Evolutionary conservation across 2,797 vertebrate species (phyloP).

Genomic region (Crypturellus tataupa): DNA sequence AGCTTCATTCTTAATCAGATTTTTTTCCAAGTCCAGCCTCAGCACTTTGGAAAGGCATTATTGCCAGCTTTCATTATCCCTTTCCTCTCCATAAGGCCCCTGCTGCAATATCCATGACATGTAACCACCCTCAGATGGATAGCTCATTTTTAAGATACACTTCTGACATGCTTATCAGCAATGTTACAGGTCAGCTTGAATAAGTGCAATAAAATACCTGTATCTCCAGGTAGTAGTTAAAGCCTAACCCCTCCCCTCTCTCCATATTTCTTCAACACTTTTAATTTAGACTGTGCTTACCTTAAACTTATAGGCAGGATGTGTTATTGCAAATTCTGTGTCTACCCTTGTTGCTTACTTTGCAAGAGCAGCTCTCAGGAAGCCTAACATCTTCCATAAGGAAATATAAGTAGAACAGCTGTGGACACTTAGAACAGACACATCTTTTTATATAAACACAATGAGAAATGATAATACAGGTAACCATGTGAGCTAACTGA

Average conservation of each 20-base stretch:
- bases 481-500: not conserved
- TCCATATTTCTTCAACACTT: not conserved
- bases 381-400: not conserved
- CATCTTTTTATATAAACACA: not conserved
- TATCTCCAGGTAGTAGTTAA: not conserved
- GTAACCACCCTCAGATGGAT: not conserved
- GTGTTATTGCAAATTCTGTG: not conserved
- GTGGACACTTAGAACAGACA: rapidly evolving
- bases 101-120: not conserved
- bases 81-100: not conserved
- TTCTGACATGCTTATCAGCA: not conserved
- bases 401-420: not conserved
- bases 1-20: not conserved
- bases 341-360: not conserved
- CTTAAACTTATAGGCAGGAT: not conserved
- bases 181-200: not conserved
- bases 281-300: not conserved
- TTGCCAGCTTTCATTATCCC: not conserved
- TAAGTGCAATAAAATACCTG: not conserved
- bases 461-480: not conserved
- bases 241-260: not conserved
- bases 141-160: not conserved
- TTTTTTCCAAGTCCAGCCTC: not conserved
- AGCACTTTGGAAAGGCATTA: not conserved
- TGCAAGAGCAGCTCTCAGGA: not conserved